Evolutionary conservation across 2,888 invertebrate genomes (phyloP).

Genomic region (Archips xylosteana): DNA sequence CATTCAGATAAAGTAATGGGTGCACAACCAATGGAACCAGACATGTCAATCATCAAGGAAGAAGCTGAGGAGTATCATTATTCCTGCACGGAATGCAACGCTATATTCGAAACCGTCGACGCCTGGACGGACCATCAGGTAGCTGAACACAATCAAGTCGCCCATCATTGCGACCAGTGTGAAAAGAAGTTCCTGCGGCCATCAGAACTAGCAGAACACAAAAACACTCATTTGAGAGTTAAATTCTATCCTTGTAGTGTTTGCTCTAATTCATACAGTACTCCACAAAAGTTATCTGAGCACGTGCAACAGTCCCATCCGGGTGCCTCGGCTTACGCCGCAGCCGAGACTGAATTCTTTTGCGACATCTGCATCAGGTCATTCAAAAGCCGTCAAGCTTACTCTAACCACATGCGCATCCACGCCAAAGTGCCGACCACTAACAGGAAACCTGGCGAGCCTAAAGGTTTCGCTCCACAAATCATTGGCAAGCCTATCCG

Average conservation of each 20-base stretch:
- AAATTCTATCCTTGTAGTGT: conserved; percentile 87
- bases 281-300: conserved; percentile 86
- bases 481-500: conserved; percentile 78
- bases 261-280: conserved; percentile 86
- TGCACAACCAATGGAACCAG: conserved; percentile 62
- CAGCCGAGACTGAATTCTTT: conserved; percentile 72
- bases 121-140: conserved; percentile 86
- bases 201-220: conserved; percentile 87
- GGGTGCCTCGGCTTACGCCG: conserved; percentile 59
- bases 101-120: conserved; percentile 83
- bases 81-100: conserved; percentile 87
- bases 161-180: conserved; percentile 87
- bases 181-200: conserved; percentile 86
- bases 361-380: conserved; percentile 86
- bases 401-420: conserved; percentile 84
- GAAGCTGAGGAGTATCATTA: conserved; percentile 84
- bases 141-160: conserved; percentile 82
- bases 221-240: conserved; percentile 87
- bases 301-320: conserved; percentile 83
- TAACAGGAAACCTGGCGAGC: conserved; percentile 74
- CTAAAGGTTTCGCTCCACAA: conserved; percentile 73
- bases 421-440: conserved; percentile 82
- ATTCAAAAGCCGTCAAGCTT: conserved; percentile 85
- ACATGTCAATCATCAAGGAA: conserved; percentile 80
- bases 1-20: conserved; percentile 81